phyloP scores from a whole-genome alignment of 1,140 invertebrate genomes.

The Panagrolaimus sp. region DNA sequence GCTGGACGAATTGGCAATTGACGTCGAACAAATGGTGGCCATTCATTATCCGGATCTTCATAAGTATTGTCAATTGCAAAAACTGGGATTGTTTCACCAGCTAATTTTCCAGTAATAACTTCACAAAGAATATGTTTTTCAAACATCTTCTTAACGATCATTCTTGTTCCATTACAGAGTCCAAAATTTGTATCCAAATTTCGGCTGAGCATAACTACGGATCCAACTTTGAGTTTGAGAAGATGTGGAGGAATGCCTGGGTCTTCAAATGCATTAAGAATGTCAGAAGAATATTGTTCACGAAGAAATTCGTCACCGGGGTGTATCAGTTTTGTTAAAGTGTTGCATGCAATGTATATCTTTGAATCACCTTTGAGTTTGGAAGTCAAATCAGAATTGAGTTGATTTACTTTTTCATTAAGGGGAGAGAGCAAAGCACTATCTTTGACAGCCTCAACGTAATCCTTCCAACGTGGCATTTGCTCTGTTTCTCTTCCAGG shows the following conservation, averaged over 20 bases:
- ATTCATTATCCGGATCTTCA: background rate
- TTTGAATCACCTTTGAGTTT: background rate
- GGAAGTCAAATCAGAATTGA: background rate
- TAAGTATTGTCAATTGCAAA: background rate
- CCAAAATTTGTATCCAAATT: background rate
- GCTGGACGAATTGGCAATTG: constrained; percentile 62
- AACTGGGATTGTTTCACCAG: background rate
- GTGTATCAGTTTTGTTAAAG: background rate
- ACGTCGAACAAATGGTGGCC: constrained; percentile 35
- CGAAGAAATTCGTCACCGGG: background rate
- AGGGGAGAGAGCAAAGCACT: background rate
- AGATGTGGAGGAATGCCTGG: background rate
- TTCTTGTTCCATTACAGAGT: constrained; percentile 7
- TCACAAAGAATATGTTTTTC: background rate
- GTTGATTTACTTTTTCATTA: background rate
- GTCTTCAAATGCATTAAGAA: background rate
- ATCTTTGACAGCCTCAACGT: background rate
- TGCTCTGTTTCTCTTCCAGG: too few relatives aligned
- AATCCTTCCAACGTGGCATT: too few relatives aligned
- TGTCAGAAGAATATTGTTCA: background rate
- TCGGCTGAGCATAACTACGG: background rate
- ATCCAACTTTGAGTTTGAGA: background rate
- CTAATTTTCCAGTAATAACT: background rate
- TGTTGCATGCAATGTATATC: background rate
- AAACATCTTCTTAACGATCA: background rate